Evolutionary conservation across 2,888 invertebrate species (phyloP).

Genomic region (Dolomedes plantarius): DNA sequence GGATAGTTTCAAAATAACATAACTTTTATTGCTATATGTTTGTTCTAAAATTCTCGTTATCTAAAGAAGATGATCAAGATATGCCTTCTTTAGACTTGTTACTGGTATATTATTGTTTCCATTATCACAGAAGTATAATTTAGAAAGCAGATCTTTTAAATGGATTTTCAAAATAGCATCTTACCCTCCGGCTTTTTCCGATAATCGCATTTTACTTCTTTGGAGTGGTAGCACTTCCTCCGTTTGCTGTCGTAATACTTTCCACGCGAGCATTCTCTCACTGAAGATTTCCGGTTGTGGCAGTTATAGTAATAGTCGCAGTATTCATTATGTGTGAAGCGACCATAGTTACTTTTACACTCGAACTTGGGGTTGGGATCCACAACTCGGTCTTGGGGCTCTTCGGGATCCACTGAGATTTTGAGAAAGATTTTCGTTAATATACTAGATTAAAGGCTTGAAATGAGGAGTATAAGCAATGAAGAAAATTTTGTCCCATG

Average conservation of each 20-base stretch:
- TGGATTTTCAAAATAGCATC: no score
- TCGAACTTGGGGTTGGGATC: constrained; percentile 35
- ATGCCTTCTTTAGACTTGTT: no score
- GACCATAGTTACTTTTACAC: constrained; percentile 19
- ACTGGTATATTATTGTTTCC: no score
- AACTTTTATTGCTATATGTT: no score
- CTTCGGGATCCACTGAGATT: constrained; percentile 25
- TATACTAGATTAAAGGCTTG: neutral
- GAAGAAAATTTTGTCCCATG: no score
- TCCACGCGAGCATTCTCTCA: constrained; percentile 34
- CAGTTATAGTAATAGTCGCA: constrained; percentile 66
- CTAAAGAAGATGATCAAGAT: no score
- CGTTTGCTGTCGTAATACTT: constrained; percentile 32
- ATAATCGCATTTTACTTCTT: constrained; percentile 30
- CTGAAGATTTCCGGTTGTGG: constrained; percentile 6
- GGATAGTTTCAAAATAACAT: no score
- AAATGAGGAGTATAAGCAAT: neutral
- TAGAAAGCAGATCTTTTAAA: no score
- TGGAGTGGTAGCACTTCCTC: constrained; percentile 12
- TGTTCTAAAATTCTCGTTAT: no score
- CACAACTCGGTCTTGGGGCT: constrained; percentile 23
- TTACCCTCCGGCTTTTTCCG: constrained; percentile 43
- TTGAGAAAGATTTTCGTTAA: no score
- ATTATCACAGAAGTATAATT: no score
- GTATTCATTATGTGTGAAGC: neutral